Evolutionary conservation across 2,113 vertebrate species (phyloP), one percentile per base, ranked within the genome.

Genomic region (Onychostruthus taczanowskii): DNA sequence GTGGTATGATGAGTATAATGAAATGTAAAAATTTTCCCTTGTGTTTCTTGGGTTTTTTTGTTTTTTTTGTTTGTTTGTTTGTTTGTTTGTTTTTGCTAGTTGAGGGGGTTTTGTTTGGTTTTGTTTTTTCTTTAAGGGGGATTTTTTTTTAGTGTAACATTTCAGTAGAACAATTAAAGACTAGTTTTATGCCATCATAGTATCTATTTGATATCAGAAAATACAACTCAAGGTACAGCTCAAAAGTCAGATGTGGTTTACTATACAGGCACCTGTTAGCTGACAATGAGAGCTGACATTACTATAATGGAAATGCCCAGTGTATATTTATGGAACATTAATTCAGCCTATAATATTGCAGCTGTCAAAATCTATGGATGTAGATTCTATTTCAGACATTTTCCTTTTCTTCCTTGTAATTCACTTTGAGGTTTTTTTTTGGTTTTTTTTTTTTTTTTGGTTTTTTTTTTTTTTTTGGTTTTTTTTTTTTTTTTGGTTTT

Each of bases 261-360:
- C 77, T 58, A 23, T 63, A 59, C n/a, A 91, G 73, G 61, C 31
- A 93, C 66, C 70, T 93, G 72, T 52, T 95, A 89, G 50, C 43
- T 69, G 82, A 87, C 52, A 93, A 80, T 91, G 74, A 93, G 56
- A 96, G 50, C 44, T 91, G 94, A 95, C 87, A 83, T 92, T 66
- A 84, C 64, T 85, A 12, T 94, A 92, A 95, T 89, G 91, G 69
- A 97, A 94, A 91, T 95, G 27, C 39, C 81, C 52, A 43, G 53
- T 81, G 58, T 95, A 72, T 87, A 92, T 91, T 96, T 96, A 94
- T 92, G 73, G 93, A 95, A 94, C 68, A 89, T 92, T 96, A 97
- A 96, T 97, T 97, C 77, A 93, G 47, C 53, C 55, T 92, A 63
- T 92, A 87, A 83, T 93, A 94, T 64, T 56, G 49, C 39, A 89